Base-by-base conservation (phyloP, 2,797 vertebrate species). In the Sebastes flavidus region DNA sequence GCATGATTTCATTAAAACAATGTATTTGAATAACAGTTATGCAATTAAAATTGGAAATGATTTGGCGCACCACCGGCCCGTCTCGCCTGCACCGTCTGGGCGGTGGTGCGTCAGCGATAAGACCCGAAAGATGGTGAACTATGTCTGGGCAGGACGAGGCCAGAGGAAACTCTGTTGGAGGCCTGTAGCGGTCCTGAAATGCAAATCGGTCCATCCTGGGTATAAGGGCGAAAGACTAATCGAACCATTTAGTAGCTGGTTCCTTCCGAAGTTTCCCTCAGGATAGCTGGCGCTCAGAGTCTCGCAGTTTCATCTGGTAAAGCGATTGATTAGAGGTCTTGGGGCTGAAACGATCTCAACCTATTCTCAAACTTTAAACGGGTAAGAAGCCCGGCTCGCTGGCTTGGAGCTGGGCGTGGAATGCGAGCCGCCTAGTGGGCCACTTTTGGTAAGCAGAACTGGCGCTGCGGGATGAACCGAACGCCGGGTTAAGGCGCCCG, bases 91-190 rank as follows among this genome's bases (percentile, higher is more conserved):
- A 16, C 75, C 22, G 76, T 80, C 58, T 32, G 83, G 63, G 77
- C 80, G 84, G 77, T 84, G 87, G 81, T 84, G 87, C 81, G 10
- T 63, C 54, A 88, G 61, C 55, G 63, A 76, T 80, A 62, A 38
- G 66, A 78, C 78, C 78, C 65, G 42, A 75, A 78, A 81, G 65
- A 81, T 81, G 75, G 59, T 81, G 78, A 72, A 61, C 79, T 76
- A 72, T 38, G 61, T 61, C 79, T 65, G 79, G 73, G 79, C 30
- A 75, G 70, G 62, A 61, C 18, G n/a, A 52, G 49, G 49, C 73
- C 65, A 71, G 58, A 62, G 60, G 63, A 80, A 75, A 78, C 69
- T 69, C 82, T 83, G 76, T 58, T 77, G 80, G 65, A 76, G 81
- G 72, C 63, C 74, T 32, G 24, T 18, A 73, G 78, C 67, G 4